Conservation (phyloP, 2,888 invertebrate genomes). For the Rhabditoides inermis region DNA sequence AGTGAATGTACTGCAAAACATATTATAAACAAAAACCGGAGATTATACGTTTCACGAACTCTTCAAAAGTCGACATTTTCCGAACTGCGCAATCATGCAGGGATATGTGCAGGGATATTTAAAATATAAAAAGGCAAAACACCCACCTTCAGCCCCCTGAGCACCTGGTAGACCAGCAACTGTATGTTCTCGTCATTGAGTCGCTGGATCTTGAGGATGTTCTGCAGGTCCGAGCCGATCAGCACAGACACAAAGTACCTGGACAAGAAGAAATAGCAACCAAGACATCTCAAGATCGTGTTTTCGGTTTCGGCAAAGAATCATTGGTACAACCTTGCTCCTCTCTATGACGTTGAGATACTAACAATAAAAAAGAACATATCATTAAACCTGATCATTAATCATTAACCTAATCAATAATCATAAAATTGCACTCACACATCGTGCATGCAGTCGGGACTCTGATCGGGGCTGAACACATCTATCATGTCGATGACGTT, state of each 20-base stretch:
- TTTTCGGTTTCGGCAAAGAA: no score
- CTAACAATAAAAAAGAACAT: no score
- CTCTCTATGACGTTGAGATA: no score
- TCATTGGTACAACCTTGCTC: no score
- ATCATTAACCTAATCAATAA: no score
- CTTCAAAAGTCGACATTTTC: no score
- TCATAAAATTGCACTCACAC: no score
- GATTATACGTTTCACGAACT: constrained; percentile 3
- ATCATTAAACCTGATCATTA: no score
- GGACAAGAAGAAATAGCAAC: no score
- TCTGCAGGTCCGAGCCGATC: constrained; percentile 97
- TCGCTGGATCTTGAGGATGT: constrained; percentile 90
- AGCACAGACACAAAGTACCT: constrained; percentile 89
- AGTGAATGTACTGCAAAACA: constrained; percentile 72
- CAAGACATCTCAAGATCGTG: no score
- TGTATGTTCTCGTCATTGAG: constrained; percentile 96
- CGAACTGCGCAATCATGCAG: not conserved
- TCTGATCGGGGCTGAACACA: constrained; percentile 42
- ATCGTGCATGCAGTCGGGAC: constrained; percentile 31
- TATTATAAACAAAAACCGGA: not conserved
- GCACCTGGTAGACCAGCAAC: constrained; percentile 92
- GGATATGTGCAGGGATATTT: not conserved
- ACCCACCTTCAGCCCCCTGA: constrained; percentile 75
- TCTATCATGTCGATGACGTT: constrained; percentile 68
- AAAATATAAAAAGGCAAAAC: not conserved